Evolutionary conservation across 2,797 vertebrate genomes (phyloP), one percentile per base, ranked within the genome.

Genomic region (Tarsius wallacei): DNA sequence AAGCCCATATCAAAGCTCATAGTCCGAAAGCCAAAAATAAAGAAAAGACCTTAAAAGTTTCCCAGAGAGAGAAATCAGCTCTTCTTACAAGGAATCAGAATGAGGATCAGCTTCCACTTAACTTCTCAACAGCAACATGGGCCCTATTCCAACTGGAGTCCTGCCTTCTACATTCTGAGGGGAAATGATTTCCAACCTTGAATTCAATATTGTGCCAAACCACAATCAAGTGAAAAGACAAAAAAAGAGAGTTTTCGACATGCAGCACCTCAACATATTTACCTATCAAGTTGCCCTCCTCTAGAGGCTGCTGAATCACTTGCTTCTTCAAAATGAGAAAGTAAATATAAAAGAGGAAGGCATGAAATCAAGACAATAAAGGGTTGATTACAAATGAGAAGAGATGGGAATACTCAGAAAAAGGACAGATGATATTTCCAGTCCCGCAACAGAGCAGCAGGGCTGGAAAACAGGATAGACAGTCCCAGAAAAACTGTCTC

Each of bases 151-250:
- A 73, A 26, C 28, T 84, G n/a, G 66, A 96, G 19, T 11, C 17
- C 22, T 70, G 47, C 78, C 73, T 66, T 82, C 31, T 19, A 14
- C 22, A 31, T 96, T 86, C 47, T 55, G 57, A 86, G 57, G 70
- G 73, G 90, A 82, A 88, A 55, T 47, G 22, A 82, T 51, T 94
- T 96, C 85, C 74, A 92, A 78, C 63, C 42, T 68, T 53, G 28
- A 57, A 16, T 83, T 87, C 57, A n/a, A 16, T 71, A 5, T 7
- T 5, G 0, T 61, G 57, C 28, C 82, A 93, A 88, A 47, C 55
- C 82, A 88, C 57, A 88, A 21, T 77, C 87, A 86, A 81, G 36
- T 36, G 16, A 13, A 1, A 88, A 42, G 28, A 31, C 15, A 77
- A 36, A 86, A 68, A 55, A 51, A 26, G 74, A 28, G 49, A 7